Evolutionary conservation across 1,140 invertebrate species (phyloP), one percentile per base, ranked within the genome.

Genomic region (Dinoponera quadriceps): DNA sequence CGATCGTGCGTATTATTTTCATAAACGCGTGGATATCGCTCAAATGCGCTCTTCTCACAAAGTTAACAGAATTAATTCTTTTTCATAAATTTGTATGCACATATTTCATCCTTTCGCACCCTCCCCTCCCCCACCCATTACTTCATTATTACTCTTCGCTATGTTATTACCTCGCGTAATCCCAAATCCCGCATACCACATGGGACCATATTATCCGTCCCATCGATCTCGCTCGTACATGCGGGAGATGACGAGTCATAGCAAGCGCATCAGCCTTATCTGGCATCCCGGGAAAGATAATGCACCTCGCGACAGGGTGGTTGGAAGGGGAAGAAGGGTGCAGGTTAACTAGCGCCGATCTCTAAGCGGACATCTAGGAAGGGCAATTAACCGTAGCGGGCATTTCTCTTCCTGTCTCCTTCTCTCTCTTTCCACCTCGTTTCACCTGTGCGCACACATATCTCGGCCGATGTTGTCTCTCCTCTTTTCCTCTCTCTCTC

Each of bases 311-410:
- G 59, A 59, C 27, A 51, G 38, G 48, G 29, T 48, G 22, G 65
- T 9, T 63, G 49, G 75, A 25, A 68, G 59, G n/a, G 55, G 72
- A 65, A 55, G 60, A 62, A 48, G 27, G 27, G 27, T 29, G 29
- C 48, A 25, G 85, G 81, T 84, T 88, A 87, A 87, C 86, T 85
- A 83, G 60, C 74, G 78, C 77, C 63, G 83, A 88, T 88, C 87
- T 88, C 69, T 66, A 73, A 44, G 65, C 57, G 68, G 69, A 74
- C 71, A 88, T 88, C 78, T 85, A 80, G 86, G 85, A 88, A 83
- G 88, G 84, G 89, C 90, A 91, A 91, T 91, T 92, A 93, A 92
- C 88, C 75, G 48, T 83, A 63, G 44, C 60, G 60, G 44, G 60
- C 60, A 65, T 80, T 83, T 72, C 80, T 60, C 80, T 73, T 68